Conservation (phyloP, 2,113 vertebrate genomes). For the Suricata suricatta region DNA sequence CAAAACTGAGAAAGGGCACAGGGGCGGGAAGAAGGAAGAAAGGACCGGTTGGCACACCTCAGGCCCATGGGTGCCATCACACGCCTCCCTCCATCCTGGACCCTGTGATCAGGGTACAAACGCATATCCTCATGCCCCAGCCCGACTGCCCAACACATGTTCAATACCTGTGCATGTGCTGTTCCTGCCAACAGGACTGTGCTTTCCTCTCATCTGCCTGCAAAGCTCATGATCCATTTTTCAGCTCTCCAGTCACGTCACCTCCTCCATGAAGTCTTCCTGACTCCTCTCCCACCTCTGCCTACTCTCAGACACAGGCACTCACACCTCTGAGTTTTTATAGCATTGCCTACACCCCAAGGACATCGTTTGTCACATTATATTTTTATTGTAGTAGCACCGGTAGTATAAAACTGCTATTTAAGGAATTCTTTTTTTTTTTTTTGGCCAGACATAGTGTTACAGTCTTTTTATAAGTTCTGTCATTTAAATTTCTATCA, state of each 20-base stretch:
- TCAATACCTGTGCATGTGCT: not conserved
- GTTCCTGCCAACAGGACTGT: not conserved
- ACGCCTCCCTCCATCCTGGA: accelerated
- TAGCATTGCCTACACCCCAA: not conserved
- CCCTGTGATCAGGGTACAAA: not conserved
- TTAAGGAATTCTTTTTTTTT: not conserved
- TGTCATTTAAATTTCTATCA: not conserved
- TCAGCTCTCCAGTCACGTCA: not conserved
- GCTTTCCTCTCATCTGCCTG: not conserved
- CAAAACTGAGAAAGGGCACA: not conserved
- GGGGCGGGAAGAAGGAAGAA: not conserved
- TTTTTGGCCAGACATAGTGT: not conserved
- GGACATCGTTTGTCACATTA: not conserved
- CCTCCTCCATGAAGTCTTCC: not conserved
- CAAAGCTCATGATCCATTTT: not conserved
- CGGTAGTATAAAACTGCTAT: not conserved
- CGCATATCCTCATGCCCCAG: not conserved
- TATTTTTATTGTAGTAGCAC: not conserved
- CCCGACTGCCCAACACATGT: no score
- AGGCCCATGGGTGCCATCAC: no score
- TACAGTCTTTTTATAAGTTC: slow-evolving; percentile 35
- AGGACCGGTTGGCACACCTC: not conserved
- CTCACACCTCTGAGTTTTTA: not conserved
- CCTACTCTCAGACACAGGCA: not conserved
- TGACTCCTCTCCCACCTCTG: not conserved